These are phyloP conservation scores for Pristionchus exspectatus DNA, from an alignment of 2,888 invertebrate species.

Conservation along the genomic window DNA sequence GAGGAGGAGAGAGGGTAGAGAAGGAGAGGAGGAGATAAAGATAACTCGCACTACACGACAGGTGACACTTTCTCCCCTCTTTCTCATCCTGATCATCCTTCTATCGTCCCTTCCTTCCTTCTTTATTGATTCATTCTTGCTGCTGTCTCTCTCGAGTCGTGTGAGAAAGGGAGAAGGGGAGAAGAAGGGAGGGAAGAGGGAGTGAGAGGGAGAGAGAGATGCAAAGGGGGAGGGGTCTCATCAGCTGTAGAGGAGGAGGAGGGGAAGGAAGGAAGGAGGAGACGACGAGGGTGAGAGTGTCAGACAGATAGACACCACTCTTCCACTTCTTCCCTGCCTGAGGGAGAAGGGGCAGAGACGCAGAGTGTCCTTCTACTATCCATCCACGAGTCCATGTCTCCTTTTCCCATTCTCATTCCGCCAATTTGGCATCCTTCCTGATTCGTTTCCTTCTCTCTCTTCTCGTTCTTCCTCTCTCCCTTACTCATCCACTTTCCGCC, in stretches of 20 bases:
- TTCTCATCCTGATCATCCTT: conserved; percentile 26
- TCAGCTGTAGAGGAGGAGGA: conserved; percentile 55
- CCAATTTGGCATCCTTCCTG: conserved; percentile 38
- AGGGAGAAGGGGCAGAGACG: conserved; percentile 46
- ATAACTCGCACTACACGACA: conserved; percentile 1
- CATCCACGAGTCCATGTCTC: not conserved
- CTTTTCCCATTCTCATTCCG: conserved; percentile 33
- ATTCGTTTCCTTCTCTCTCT: not conserved
- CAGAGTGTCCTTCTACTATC: conserved; percentile 20
- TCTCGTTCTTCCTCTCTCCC: not conserved
- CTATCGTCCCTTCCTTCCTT: not conserved
- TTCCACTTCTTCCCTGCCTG: not conserved
- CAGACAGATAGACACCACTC: conserved; percentile 53
- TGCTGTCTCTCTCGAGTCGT: not conserved
- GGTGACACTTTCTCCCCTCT: conserved; percentile 24
- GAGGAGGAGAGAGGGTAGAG: not conserved
- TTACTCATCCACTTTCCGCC: conserved; percentile 15
- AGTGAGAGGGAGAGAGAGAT: conserved; percentile 45
- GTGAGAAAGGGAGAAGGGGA: conserved; percentile 40
- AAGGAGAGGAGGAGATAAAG: conserved; percentile 28
- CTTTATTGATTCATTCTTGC: conserved; percentile 29
- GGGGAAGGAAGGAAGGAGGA: conserved; percentile 57
- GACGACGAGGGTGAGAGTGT: conserved; percentile 56
- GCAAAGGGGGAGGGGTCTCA: conserved; percentile 32
- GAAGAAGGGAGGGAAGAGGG: conserved; percentile 15